phyloP scores from a whole-genome alignment of 2,797 vertebrate species.

The Gallinago stenura region DNA sequence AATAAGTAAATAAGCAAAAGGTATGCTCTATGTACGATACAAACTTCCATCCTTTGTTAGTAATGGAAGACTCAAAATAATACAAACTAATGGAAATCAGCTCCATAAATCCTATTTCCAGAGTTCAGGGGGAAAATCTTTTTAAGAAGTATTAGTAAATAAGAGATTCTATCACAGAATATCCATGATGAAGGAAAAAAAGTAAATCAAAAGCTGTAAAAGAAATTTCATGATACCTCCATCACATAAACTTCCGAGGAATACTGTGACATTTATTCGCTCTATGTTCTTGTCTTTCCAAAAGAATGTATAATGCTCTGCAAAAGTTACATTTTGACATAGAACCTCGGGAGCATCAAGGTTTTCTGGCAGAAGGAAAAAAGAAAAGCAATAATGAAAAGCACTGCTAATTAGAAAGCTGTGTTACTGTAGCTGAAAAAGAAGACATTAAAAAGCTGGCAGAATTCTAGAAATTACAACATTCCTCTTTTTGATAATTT shows the following conservation, averaged over 20 bases:
- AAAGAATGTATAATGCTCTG: conserved; percentile 86
- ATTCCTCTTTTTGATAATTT: background rate
- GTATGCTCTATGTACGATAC: background rate
- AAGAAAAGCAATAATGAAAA: background rate
- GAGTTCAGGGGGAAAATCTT: background rate
- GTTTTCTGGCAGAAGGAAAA: conserved; percentile 52
- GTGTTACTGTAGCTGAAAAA: background rate
- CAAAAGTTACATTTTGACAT: conserved; percentile 85
- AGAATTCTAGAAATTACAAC: background rate
- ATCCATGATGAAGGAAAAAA: background rate
- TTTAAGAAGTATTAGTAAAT: background rate
- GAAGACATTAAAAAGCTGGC: background rate
- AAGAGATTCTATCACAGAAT: background rate
- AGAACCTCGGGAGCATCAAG: background rate
- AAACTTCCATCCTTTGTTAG: background rate
- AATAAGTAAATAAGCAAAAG: background rate
- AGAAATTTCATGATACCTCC: conserved; percentile 49
- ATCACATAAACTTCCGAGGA: conserved; percentile 70
- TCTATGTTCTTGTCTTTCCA: conserved; percentile 86
- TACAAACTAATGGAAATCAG: background rate
- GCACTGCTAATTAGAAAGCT: background rate
- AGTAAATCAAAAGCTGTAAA: background rate
- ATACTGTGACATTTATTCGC: conserved; percentile 79
- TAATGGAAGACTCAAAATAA: background rate
- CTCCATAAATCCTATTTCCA: background rate